phyloP scores from a whole-genome alignment of 1,140 invertebrate genomes.

The Venturia canescens region DNA sequence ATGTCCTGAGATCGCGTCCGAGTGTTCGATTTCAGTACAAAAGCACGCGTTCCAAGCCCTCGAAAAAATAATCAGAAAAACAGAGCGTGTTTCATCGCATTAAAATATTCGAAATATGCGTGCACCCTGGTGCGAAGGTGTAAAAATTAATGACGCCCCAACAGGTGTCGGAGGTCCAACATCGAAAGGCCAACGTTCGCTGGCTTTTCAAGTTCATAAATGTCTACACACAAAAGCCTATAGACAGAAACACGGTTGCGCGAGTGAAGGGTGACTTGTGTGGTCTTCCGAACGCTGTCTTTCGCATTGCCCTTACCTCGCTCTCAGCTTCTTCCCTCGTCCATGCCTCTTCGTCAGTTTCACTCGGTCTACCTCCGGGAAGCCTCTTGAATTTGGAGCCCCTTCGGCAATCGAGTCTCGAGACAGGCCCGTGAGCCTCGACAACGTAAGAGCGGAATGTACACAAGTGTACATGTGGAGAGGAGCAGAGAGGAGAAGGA shows the following conservation, averaged over 20 bases:
- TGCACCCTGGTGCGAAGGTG: not conserved
- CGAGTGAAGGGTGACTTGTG: not conserved
- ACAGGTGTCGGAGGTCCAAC: slow-evolving; percentile 44
- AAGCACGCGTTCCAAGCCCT: too few species aligned
- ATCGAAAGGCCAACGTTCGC: slow-evolving; percentile 20
- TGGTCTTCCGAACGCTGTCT: not conserved
- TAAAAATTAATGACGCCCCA: slow-evolving; percentile 2
- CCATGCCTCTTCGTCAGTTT: too few species aligned
- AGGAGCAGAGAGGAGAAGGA: not conserved
- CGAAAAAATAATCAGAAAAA: too few species aligned
- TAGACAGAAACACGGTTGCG: not conserved
- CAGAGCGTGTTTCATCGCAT: too few species aligned
- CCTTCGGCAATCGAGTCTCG: not conserved
- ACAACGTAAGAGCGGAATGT: not conserved
- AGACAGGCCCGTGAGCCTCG: slow-evolving; percentile 9
- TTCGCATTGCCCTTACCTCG: not conserved
- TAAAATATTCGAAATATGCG: not conserved
- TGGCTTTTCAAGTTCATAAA: slow-evolving; percentile 3
- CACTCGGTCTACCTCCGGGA: too few species aligned
- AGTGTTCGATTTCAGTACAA: too few species aligned
- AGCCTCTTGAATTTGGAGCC: not conserved
- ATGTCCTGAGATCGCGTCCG: too few species aligned
- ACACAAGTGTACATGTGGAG: not conserved
- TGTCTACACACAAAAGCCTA: slow-evolving; percentile 3
- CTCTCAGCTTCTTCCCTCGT: too few species aligned